Base-by-base conservation (phyloP, 2,113 vertebrate genomes). In the Empidonax alnorum region DNA sequence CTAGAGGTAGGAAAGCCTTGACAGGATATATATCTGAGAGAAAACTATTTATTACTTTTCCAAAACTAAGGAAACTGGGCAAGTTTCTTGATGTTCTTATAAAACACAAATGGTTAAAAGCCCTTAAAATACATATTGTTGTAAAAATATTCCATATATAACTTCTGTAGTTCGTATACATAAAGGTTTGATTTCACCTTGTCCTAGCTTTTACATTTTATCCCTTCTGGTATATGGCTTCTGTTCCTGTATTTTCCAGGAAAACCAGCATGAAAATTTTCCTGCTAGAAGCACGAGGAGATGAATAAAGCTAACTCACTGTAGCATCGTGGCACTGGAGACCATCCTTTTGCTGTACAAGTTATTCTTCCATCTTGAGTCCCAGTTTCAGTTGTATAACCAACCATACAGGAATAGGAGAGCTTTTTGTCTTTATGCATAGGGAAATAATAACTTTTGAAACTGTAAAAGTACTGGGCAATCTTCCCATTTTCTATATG, bases 401-500 rank as follows among this genome's bases (percentile, higher is more conserved):
- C 98, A 75, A 95, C 90, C 79, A 95, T 19, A 56, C 98, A 98
- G 49, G 84, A 91, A 67, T 97, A 98, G 9, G 73, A 55, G 52
- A 98, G 28, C 4, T 90, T 97, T 81, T 93, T 89, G 18, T 33
- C 87, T 79, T 96, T 55, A 11, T 0, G 41, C 98, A 97, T 98
- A 33, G 98, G 98, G 87, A 98, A 98, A 77, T 98, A 98, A 75
- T 97, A 78, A 44, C 18, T 97, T 95, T 49, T 96, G 80, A 98
- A 98, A 71, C 72, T 96, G 47, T 98, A 98, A 63, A 97, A 98
- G 81, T 97, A 98, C 14, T 77, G 92, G 37, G 97, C 96, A 74
- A 98, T 85, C 27, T 71, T 88, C 92, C 98, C 98, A 84, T 98
- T 97, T 91, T 97, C 95, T 93, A 98, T 82, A 2, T 14, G 61